Evolutionary conservation across 2,113 vertebrate species (phyloP).

Genomic region (Trematocara zebra): DNA sequence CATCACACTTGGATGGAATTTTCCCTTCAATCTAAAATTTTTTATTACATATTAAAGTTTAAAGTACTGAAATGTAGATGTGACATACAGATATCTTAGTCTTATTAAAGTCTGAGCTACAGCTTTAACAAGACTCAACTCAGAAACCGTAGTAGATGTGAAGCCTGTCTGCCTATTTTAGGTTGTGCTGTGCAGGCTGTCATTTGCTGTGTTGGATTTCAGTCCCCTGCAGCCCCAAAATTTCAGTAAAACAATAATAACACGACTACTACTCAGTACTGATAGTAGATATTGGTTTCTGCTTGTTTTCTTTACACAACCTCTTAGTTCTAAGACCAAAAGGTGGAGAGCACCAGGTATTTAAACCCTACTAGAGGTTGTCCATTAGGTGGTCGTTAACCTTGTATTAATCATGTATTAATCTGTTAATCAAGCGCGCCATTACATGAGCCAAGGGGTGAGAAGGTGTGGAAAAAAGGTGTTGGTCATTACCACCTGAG

Average conservation of each 20-base stretch:
- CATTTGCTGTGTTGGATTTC: neutral
- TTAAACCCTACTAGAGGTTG: neutral
- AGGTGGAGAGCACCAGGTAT: neutral
- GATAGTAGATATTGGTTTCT: neutral
- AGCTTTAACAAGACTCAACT: neutral
- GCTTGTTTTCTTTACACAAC: neutral
- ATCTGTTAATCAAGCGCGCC: neutral
- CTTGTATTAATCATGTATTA: neutral
- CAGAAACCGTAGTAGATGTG: neutral
- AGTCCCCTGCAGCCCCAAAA: neutral
- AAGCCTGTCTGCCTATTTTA: neutral
- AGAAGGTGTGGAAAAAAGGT: neutral
- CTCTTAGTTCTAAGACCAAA: neutral
- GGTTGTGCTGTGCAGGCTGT: neutral
- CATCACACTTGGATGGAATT: neutral
- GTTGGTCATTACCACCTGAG: neutral
- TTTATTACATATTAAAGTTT: neutral
- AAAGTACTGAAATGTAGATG: neutral
- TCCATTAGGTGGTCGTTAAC: neutral
- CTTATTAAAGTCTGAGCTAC: neutral
- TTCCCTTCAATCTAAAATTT: neutral
- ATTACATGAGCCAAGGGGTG: neutral
- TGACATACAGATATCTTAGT: neutral
- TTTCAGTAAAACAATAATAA: neutral
- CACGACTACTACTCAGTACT: neutral